Evolutionary conservation across 2,888 invertebrate species (phyloP).

Genomic region (Papilio protenor): DNA sequence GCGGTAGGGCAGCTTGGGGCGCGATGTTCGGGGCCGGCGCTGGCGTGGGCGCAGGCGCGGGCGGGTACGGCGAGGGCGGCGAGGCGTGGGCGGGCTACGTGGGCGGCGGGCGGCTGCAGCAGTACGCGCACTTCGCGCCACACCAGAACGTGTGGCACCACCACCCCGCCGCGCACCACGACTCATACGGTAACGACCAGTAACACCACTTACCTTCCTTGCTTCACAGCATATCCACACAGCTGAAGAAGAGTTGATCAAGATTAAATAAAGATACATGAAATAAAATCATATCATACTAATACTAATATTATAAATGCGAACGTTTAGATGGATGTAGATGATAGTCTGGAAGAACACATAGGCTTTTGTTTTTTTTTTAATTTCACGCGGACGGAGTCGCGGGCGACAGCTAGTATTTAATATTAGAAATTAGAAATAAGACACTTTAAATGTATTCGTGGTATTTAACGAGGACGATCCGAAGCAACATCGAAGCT

Average conservation of each 20-base stretch:
- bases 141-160: slow-evolving; percentile 80
- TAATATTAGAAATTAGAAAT: no score
- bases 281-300: no score
- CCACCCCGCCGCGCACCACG: slow-evolving; percentile 73
- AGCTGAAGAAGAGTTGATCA: no score
- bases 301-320: no score
- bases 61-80: slow-evolving; percentile 64
- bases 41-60: slow-evolving; percentile 58
- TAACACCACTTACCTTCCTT: neutral
- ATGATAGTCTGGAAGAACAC: no score
- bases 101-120: slow-evolving; percentile 72
- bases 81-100: slow-evolving; percentile 74
- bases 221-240: no score
- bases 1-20: slow-evolving; percentile 17
- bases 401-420: no score
- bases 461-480: neutral
- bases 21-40: slow-evolving; percentile 61
- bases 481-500: neutral
- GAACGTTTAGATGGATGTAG: no score
- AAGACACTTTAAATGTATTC: no score
- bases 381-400: no score
- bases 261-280: no score
- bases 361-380: no score
- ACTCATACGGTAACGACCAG: slow-evolving; percentile 65
- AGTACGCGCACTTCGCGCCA: slow-evolving; percentile 79